Evolutionary conservation across 2,113 vertebrate genomes (phyloP), one percentile per base, ranked within the genome.

Genomic region (Columba janthina): DNA sequence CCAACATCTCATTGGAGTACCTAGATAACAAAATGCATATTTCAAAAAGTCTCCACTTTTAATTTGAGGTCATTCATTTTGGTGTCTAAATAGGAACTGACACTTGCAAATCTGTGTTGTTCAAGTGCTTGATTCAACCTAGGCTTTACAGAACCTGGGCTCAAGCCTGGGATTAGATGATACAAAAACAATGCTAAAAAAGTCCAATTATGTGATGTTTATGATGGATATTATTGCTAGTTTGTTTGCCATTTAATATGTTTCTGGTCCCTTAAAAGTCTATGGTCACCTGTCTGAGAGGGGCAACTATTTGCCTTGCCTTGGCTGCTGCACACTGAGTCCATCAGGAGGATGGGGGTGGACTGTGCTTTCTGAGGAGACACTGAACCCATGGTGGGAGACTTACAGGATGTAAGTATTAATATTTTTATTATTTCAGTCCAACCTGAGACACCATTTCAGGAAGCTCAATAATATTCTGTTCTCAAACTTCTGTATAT

Each of bases 321-420:
- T 74, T 85, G 56, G n/a, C 15, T 92, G 42, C 28, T 73, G 58
- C 2, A 10, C 15, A 4, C 42, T 46, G 9, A 13, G 10, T 56
- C 4, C 40, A 36, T 22, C 34, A 29, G 32, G n/a, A n/a, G n/a
- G n/a, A 40, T 0, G 32, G 29, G 2, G 17, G 24, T 9, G 1
- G 7, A 9, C n/a, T 36, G 14, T 67, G 28, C 19, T 51, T 72
- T 22, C 22, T 2, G 4, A 60, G 48, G 16, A 51, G 16, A 16
- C 2, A 3, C n/a, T 28, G 48, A 22, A 32, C 8, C 6, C 6
- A 9, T 16, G 4, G 6, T 44, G 25, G 11, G 29, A 77, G 19
- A n/a, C 7, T 80, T 70, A 19, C 25, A 8, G 19, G 10, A 4
- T 74, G 31, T 32, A 26, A 65, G 19, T 31, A 21, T 51, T 70